Conservation (phyloP, 1,140 invertebrate genomes). For the Pemphigus obesinymphae region DNA sequence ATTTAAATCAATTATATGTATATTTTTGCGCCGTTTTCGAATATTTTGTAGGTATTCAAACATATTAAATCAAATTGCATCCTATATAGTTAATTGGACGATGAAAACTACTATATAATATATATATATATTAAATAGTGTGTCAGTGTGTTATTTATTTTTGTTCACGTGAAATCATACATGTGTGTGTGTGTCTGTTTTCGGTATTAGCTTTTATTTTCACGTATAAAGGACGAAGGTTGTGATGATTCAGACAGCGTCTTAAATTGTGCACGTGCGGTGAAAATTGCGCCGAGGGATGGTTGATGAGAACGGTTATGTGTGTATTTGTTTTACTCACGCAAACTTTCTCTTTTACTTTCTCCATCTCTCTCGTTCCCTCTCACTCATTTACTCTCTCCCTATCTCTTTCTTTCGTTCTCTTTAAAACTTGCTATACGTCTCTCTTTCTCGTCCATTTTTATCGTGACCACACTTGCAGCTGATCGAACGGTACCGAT, state of each 20-base stretch:
- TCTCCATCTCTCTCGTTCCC: neutral
- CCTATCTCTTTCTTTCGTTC: neutral
- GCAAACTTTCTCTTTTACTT: too few relatives aligned
- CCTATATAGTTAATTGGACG: too few relatives aligned
- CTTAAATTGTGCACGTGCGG: neutral
- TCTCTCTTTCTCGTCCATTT: neutral
- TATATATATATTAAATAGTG: too few relatives aligned
- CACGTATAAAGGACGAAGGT: neutral
- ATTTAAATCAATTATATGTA: too few relatives aligned
- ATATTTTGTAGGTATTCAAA: too few relatives aligned
- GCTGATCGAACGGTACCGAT: neutral
- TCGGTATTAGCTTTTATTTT: neutral
- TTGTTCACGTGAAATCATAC: neutral
- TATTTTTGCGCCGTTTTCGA: too few relatives aligned
- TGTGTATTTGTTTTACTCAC: neutral
- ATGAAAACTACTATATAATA: too few relatives aligned
- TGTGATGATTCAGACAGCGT: neutral
- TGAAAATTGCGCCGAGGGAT: neutral
- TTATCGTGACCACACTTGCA: neutral
- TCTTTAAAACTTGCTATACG: too few relatives aligned
- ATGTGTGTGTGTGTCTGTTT: neutral
- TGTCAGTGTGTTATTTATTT: neutral
- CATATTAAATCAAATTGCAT: too few relatives aligned
- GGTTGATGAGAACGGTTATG: neutral
- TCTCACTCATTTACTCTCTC: neutral